Base-by-base conservation (phyloP, 2,113 vertebrate genomes). In the Deroptyus accipitrinus region DNA sequence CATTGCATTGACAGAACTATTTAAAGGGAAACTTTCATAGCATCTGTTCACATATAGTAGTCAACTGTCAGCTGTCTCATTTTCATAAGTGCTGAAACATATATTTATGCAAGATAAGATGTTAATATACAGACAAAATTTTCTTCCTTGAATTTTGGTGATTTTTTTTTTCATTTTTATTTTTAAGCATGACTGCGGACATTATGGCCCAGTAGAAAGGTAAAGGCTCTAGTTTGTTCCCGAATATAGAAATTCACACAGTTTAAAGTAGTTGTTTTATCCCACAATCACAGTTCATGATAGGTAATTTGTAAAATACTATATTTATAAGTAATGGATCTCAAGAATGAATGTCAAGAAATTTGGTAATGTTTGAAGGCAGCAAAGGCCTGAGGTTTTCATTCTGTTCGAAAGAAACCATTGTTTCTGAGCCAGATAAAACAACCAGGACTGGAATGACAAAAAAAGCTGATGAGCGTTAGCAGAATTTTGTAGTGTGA, bases 31-130 rank as follows among this genome's bases (percentile, higher is more conserved):
- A 86, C 77, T 94, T 85, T 93, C 57, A 1, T 91, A 91, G 92
- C 96, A 96, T 96, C 96, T 96, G 91, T 91, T 96, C 91, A 6
- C 80, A 55, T 93, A 18, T 59, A 94, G 94, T 88, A 94, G 80
- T 88, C 88, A 92, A 86, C 88, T 91, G 88, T 95, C 86, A 92
- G 94, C 91, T 94, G 88, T 88, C 94, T 96, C 91, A 74, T 95
- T 94, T 94, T 89, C 92, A 77, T 96, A 94, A 89, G 66, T 95
- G 93, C 95, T 96, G 92, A 96, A 96, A 87, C 80, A 69, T 75
- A 78, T 51, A 63, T 91, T 92, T 92, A 68, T 88, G 62, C 88
- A 72, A 57, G 76, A 75, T 79, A 57, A 83, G 78, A 86, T 93
- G 88, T 33, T 92, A 91, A 84, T 54, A 44, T 8, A 31, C 44